Base-by-base conservation (phyloP, 1,140 invertebrate genomes). In the Sarcophaga peregrina region DNA sequence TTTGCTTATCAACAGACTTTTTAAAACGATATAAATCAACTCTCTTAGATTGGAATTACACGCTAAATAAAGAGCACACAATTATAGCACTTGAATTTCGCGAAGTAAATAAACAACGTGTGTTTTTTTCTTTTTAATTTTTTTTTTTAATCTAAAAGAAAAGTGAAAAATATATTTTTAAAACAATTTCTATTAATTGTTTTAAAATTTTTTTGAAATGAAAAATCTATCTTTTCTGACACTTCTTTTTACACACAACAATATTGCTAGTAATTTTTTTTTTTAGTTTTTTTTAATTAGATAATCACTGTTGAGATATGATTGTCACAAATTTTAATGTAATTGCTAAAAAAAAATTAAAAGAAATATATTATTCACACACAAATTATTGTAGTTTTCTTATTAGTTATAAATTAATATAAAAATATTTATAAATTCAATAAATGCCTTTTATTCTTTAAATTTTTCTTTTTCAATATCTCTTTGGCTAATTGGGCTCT, bases 81-180 rank as follows among this genome's bases (percentile, higher is more conserved):
- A 20, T 25, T 8, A 20, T 68, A 20, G 17, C n/a, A n/a, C n/a
- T 58, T 58, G 13, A 58, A 58, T 58, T 58, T 58, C n/a, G n/a
- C 15, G 25, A 4, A 37, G 25, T 37, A 68, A 8, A 68, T 68
- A 68, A 68, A 68, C 25, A 37, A 37, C 54, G 54, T n/a, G 54
- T 58, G 54, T 58, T 58, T 68, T 68, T 17, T 15, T n/a, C n/a
- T n/a, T n/a, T 68, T 68, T 25, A 4, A 58, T 25, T 68, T 68
- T 68, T 68, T 68, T 68, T 68, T n/a, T 68, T 25, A 68, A 20
- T 25, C 62, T 68, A 68, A 68, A 68, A 68, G 20, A n/a, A 68
- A 68, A 68, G 62, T 68, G 62, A 68, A 68, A 68, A 68, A 68
- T 68, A 68, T 68, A 68, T 58, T 46, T 74, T 74, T 76, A 47